Evolutionary conservation across 1,140 invertebrate species (phyloP).

Genomic region (Zaprionus taronus): DNA sequence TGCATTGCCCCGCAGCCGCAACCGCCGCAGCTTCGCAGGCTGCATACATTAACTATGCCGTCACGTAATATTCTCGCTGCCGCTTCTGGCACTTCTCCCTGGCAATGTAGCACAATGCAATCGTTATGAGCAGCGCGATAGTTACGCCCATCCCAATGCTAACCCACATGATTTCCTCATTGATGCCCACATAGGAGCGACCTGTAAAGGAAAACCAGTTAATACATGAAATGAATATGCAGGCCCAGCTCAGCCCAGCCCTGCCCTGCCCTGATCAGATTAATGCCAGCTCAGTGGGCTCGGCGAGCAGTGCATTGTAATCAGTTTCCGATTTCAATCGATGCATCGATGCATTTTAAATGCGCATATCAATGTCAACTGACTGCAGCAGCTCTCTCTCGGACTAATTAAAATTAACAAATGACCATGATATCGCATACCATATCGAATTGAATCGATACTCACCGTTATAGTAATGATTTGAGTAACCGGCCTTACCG

Average conservation of each 20-base stretch:
- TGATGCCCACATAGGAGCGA: constrained; percentile 91
- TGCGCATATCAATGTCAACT: constrained; percentile 18
- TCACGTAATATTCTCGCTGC: constrained; percentile 88
- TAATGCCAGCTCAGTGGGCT: constrained; percentile 8
- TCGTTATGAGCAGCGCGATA: constrained; percentile 91
- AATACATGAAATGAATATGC: not conserved
- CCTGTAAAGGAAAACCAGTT: constrained; percentile 84
- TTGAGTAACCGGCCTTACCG: constrained; percentile 89
- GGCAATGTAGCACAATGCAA: constrained; percentile 91
- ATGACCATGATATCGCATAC: not conserved
- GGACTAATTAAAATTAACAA: constrained; percentile 8
- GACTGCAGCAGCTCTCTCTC: not conserved
- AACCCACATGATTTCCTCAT: constrained; percentile 94
- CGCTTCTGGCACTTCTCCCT: constrained; percentile 91
- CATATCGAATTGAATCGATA: constrained; percentile 9
- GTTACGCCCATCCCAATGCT: constrained; percentile 93
- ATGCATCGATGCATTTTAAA: constrained; percentile 1
- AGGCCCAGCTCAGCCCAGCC: too few relatives aligned
- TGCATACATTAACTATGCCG: constrained; percentile 86
- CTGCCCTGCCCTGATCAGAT: not conserved
- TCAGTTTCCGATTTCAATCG: constrained; percentile 11
- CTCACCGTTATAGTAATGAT: constrained; percentile 88
- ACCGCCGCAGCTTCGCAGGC: constrained; percentile 42
- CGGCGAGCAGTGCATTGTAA: not conserved
- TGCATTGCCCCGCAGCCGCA: constrained; percentile 31